Evolutionary conservation across 2,797 vertebrate genomes (phyloP).

Genomic region (Macropus fuliginosus): DNA sequence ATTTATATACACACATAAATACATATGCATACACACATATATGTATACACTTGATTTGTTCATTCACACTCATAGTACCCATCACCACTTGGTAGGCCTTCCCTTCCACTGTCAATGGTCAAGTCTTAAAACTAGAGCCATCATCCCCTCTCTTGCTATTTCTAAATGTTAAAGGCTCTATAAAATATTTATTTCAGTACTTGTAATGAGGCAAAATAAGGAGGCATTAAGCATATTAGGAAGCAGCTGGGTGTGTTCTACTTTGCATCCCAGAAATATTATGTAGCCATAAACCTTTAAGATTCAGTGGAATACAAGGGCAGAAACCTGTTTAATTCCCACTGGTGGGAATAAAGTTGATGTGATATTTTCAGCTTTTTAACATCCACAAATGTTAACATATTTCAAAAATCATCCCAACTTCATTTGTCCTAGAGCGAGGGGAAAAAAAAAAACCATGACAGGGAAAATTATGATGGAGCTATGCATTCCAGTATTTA

Average conservation of each 20-base stretch:
- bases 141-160: not conserved
- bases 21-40: not conserved
- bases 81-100: not conserved
- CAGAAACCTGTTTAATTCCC: conserved; percentile 1
- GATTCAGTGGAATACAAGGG: conserved; percentile 17
- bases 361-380: conserved; percentile 50
- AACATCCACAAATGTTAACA: conserved; percentile 44
- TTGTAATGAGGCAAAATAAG: conserved; percentile 14
- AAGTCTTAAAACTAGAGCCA: not conserved
- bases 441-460: not conserved
- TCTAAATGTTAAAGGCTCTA: not conserved
- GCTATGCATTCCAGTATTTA: conserved; percentile 38
- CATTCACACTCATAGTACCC: not conserved
- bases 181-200: not conserved
- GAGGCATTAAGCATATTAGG: not conserved
- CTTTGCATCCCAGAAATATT: not conserved
- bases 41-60: not conserved
- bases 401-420: not conserved
- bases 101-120: not conserved
- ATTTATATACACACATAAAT: not conserved
- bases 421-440: not conserved
- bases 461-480: conserved; percentile 44
- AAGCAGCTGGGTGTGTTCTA: not conserved
- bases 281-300: not conserved
- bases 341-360: conserved; percentile 9